A percentile compares a stretch with the other conserved stretches of the same genome.
Conservation (phyloP, 1,140 invertebrate genomes). For the Carcinoscorpius rotundicauda region DNA sequence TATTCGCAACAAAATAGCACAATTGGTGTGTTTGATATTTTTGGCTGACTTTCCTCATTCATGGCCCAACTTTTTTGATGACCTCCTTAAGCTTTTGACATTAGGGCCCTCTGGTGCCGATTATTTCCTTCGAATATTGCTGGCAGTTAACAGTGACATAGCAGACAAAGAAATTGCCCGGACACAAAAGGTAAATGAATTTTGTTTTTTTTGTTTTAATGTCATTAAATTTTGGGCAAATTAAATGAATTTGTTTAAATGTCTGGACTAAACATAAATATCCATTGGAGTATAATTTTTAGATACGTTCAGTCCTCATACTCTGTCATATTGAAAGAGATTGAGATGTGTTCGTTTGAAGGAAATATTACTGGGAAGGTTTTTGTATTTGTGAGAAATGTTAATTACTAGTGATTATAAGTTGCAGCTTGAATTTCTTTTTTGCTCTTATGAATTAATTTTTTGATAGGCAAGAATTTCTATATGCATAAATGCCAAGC, state of each 20-base stretch:
- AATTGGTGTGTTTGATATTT: constrained; percentile 40
- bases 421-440: no score
- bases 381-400: no score
- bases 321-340: no score
- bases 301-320: no score
- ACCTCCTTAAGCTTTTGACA: constrained; percentile 35
- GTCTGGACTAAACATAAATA: no score
- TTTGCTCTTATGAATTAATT: no score
- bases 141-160: constrained; percentile 40
- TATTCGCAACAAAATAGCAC: constrained; percentile 40
- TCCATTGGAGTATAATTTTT: no score
- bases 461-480: no score
- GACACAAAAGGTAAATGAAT: constrained; percentile 18
- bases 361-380: no score
- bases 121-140: constrained; percentile 40
- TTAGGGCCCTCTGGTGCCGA: constrained; percentile 36
- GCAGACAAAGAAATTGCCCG: constrained; percentile 23
- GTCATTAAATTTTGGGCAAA: constrained; percentile 4
- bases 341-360: no score
- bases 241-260: not conserved
- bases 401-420: no score
- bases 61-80: constrained; percentile 43
- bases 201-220: not conserved
- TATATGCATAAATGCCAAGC: no score
- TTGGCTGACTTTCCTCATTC: constrained; percentile 40